These are phyloP conservation scores for Sphinx pinastri DNA, from an alignment of 2,888 invertebrate species.

Conservation along the genomic window DNA sequence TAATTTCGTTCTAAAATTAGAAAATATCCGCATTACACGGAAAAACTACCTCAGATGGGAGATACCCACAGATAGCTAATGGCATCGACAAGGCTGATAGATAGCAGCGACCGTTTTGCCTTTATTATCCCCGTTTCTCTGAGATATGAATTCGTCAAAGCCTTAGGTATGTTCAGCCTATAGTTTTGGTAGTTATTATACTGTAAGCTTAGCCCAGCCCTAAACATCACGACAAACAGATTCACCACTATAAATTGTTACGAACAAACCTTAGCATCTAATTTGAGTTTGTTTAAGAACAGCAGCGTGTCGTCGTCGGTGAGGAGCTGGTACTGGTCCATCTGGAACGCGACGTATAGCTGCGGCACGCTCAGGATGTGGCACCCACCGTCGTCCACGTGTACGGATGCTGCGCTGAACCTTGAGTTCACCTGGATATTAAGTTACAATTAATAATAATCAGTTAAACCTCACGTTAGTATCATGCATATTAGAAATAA, in stretches of 20 bases:
- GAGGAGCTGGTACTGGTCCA: constrained; percentile 85
- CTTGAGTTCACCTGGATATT: constrained; percentile 81
- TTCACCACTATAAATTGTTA: not conserved
- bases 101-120: too few relatives aligned
- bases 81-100: too few relatives aligned
- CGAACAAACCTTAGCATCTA: constrained; percentile 85
- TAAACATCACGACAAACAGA: not conserved
- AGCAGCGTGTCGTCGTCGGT: constrained; percentile 82
- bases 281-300: constrained; percentile 74
- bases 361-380: constrained; percentile 74
- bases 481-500: too few relatives aligned
- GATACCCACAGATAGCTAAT: too few relatives aligned
- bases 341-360: constrained; percentile 85
- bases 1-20: not conserved
- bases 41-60: too few relatives aligned
- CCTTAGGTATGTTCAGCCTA: too few relatives aligned
- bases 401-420: constrained; percentile 79
- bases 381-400: constrained; percentile 46
- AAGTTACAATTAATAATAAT: not conserved
- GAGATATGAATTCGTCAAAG: too few relatives aligned
- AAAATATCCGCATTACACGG: too few relatives aligned
- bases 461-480: too few relatives aligned
- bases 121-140: too few relatives aligned
- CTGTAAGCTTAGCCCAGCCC: too few relatives aligned
- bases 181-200: too few relatives aligned